Conservation (phyloP, 2,113 vertebrate species). For the Tapirus terrestris region DNA sequence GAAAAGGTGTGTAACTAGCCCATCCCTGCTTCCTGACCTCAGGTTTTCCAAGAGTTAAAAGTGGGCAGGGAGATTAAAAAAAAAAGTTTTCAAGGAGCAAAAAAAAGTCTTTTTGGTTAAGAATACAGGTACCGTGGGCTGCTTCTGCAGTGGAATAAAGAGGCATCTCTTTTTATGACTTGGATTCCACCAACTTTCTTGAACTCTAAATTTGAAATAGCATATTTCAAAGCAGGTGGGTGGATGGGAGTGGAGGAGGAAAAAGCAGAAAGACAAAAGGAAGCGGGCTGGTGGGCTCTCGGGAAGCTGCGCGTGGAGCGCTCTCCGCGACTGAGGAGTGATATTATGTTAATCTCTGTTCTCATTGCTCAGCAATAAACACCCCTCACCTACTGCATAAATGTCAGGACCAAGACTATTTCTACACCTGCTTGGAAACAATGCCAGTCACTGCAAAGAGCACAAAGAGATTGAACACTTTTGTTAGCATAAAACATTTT, state of each 20-base stretch:
- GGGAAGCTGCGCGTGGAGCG: conserved; percentile 76
- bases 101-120: conserved; percentile 55
- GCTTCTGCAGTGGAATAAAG: conserved; percentile 73
- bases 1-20: neutral
- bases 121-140: conserved; percentile 76
- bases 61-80: neutral
- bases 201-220: conserved; percentile 86
- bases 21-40: neutral
- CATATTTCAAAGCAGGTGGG: conserved; percentile 86
- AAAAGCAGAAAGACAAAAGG: conserved; percentile 86
- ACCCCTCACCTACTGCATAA: conserved; percentile 82
- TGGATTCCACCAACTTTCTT: conserved; percentile 85
- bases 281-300: conserved; percentile 80
- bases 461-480: conserved; percentile 75
- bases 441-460: conserved; percentile 74
- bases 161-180: conserved; percentile 79
- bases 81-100: conserved; percentile 67
- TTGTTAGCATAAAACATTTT: neutral
- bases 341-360: conserved; percentile 84
- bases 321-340: conserved; percentile 77
- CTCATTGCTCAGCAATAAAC: conserved; percentile 88
- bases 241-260: conserved; percentile 86
- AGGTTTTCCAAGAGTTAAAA: neutral
- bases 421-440: conserved; percentile 82
- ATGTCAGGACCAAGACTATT: conserved; percentile 84